These are phyloP conservation scores for Tromatobia lineatoria DNA, from an alignment of 2,888 invertebrate genomes.

Conservation along the genomic window DNA sequence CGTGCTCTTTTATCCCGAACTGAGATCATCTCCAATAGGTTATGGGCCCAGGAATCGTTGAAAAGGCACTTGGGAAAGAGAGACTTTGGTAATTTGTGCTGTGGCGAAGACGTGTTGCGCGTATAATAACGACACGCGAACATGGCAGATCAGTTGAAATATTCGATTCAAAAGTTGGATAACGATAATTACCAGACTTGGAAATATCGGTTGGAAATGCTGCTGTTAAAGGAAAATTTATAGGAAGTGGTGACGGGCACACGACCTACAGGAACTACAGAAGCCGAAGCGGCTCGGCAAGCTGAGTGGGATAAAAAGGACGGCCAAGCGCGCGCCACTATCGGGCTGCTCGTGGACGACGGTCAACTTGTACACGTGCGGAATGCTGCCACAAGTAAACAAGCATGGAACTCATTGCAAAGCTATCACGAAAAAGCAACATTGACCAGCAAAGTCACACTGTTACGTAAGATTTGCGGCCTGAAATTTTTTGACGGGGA, in stretches of 20 bases:
- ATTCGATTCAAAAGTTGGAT: slow-evolving; percentile 59
- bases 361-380: slow-evolving; percentile 58
- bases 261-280: slow-evolving; percentile 19
- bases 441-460: slow-evolving; percentile 57
- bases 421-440: slow-evolving; percentile 51
- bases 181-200: slow-evolving; percentile 66
- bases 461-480: slow-evolving; percentile 54
- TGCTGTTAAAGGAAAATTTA: slow-evolving; percentile 66
- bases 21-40: slow-evolving; percentile 47
- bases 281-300: slow-evolving; percentile 55
- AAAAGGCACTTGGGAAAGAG: slow-evolving; percentile 4
- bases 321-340: slow-evolving; percentile 66
- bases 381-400: slow-evolving; percentile 38
- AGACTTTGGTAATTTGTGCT: slow-evolving; percentile 5
- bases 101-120: neutral
- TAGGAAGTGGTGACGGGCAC: slow-evolving; percentile 64
- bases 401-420: slow-evolving; percentile 52
- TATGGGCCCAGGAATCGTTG: slow-evolving; percentile 57
- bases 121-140: neutral
- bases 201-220: slow-evolving; percentile 68
- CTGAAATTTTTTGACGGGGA: slow-evolving; percentile 49
- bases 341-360: slow-evolving; percentile 63
- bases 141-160: slow-evolving; percentile 39
- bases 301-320: slow-evolving; percentile 67
- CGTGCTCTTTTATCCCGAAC: neutral